Percentiles rank a stretch among this genome's conserved stretches.
These are phyloP conservation scores for Danio jaintianensis DNA, from an alignment of 2,797 vertebrate genomes.

Conservation along the genomic window DNA sequence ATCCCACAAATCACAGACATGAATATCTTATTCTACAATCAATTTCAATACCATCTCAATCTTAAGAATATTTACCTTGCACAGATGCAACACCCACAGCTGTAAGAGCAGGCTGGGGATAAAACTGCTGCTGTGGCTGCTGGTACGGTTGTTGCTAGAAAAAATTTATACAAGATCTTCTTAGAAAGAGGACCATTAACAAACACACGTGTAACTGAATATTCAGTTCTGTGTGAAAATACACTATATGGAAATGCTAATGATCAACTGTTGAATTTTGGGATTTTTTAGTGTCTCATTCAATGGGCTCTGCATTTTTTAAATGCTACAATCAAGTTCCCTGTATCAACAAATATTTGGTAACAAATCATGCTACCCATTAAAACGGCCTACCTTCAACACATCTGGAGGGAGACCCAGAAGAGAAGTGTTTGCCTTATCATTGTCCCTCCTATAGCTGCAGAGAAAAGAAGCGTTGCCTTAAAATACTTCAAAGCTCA, in stretches of 20 bases:
- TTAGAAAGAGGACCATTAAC: neutral
- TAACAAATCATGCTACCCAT: neutral
- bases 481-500: neutral
- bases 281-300: neutral
- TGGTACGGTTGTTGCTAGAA: slow-evolving; percentile 48
- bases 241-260: neutral
- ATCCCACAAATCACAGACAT: slow-evolving; percentile 9
- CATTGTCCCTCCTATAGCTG: slow-evolving; percentile 76
- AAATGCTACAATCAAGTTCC: neutral
- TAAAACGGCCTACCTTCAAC: slow-evolving; percentile 66
- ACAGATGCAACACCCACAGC: slow-evolving; percentile 11
- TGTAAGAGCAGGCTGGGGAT: slow-evolving; percentile 16
- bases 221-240: neutral
- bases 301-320: neutral
- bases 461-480: slow-evolving; percentile 10
- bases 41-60: neutral
- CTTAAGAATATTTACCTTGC: slow-evolving; percentile 30
- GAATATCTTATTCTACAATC: neutral
- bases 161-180: neutral
- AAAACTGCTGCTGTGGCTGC: slow-evolving; percentile 50
- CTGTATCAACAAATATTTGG: neutral
- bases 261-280: neutral
- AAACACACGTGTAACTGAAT: no score
- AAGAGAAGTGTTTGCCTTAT: slow-evolving; percentile 75
- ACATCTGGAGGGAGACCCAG: slow-evolving; percentile 75